Evolutionary conservation across 2,888 invertebrate species (phyloP).

Genomic region (Dryomyza anilis): DNA sequence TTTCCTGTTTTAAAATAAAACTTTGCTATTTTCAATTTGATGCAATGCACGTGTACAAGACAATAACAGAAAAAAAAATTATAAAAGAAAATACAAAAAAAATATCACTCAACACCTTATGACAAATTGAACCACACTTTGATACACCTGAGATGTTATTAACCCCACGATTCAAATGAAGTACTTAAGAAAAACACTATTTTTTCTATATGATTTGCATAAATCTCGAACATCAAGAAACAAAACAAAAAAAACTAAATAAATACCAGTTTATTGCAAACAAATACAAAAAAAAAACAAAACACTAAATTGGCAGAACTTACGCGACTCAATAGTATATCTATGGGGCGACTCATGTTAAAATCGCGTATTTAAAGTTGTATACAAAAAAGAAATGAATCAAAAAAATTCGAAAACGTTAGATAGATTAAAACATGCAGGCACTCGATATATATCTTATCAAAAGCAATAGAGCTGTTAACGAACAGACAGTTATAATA

Average conservation of each 20-base stretch:
- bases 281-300: background rate
- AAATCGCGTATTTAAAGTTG: background rate
- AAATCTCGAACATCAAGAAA: background rate
- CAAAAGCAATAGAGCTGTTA: too few relatives aligned
- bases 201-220: too few relatives aligned
- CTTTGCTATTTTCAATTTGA: too few relatives aligned
- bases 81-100: too few relatives aligned
- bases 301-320: conserved; percentile 37
- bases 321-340: conserved; percentile 57
- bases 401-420: background rate
- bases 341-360: conserved; percentile 57
- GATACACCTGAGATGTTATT: too few relatives aligned
- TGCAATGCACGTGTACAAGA: too few relatives aligned
- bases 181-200: background rate
- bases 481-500: too few relatives aligned
- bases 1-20: too few relatives aligned
- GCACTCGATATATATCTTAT: background rate
- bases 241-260: background rate
- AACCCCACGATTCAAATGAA: too few relatives aligned
- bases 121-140: too few relatives aligned
- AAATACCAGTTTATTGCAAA: background rate
- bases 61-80: too few relatives aligned
- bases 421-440: background rate
- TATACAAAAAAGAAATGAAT: background rate
- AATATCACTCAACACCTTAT: too few relatives aligned